Base-by-base conservation (phyloP, 2,113 vertebrate species). In the Microcebus jonahi region DNA sequence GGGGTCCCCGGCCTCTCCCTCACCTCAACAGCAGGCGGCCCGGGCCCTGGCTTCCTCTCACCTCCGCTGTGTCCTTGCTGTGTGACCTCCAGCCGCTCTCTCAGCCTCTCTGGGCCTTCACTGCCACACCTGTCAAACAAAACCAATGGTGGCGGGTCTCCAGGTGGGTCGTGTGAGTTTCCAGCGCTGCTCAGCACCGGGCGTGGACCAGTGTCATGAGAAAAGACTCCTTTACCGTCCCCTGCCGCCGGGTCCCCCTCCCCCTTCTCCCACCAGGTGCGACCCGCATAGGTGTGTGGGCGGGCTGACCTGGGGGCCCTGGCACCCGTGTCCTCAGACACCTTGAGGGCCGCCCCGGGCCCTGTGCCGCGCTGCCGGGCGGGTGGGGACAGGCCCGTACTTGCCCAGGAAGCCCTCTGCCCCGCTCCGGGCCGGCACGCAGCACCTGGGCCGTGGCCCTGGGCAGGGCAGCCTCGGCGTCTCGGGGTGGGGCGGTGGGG, bases 301-400 rank as follows among this genome's bases (percentile, higher is more conserved):
- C 14, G 21, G 89, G 39, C 25, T 34, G 73, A 55, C 82, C 42
- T 53, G 34, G n/a, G 20, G 53, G 71, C 59, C 59, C 8, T 4
- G 1, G 39, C 87, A 68, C 76, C 88, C 29, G 85, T n/a, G 2
- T 68, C 70, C 79, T 27, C 48, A 1, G 55, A 50, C 20, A 27
- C 90, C 67, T 55, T 27, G 11, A 45, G 29, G 48, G 67, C 70
- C 98, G 97, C 95, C 94, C 73, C 2, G 4, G 85, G 91, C 63
- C 97, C 80, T 79, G 31, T 90, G 94, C 95, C 91, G 92, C 95
- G 81, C 94, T 82, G 90, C 98, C 98, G 98, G 97, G 45, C 6
- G 45, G 45, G 70, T 50, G 21, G 95, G 97, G 97, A 96, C 98
- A 97, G 97, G 98, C 97, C 91, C 85, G 42, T 95, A 96, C 98